Base-by-base conservation (phyloP, 1,140 invertebrate genomes). In the Drosophila orena region DNA sequence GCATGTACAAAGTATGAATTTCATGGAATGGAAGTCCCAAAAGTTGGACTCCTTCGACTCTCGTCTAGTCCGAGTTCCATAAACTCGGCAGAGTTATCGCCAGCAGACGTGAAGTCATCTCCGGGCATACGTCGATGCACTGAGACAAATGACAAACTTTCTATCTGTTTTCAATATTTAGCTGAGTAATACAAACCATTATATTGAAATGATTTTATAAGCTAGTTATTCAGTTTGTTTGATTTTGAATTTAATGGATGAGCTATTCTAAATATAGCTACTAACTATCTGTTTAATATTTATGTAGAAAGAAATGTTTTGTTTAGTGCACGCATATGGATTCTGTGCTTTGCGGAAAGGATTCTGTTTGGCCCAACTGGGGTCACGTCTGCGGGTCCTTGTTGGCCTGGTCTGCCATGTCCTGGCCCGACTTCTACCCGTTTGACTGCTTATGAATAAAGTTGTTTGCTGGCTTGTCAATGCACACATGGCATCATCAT, bases 81-180 rank as follows among this genome's bases (percentile, higher is more conserved):
- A 89, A 90, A 89, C 85, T 70, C 47, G 17, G 37, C 66, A 70
- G 81, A 90, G 81, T 90, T 91, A 91, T 91, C 89, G 80, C 77
- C 66, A 54, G 73, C 65, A 88, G 89, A 91, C 89, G 89, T 91
- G 89, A 64, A 81, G 77, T 91, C 88, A 88, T 91, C 89, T 85
- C 54, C 46, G 73, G 66, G 52, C 59, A 54, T 17, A 42, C 14
- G 24, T 43, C 11, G 24, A 30, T 44, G 61, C 59, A 68, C 59
- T 65, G 4, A 3, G 11, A 34, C 4, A 43, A 65, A 52, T 17
- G 10, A 8, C 30, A 8, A 30, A 30, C 27, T 27, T 27, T 1
- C 1, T 7, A 6, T 0, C 1, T 24, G 5, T 7, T 27, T 27
- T 27, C 1, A 27, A 7, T 27, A 27, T 24, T 24, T 24, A 0